Evolutionary conservation across 2,888 invertebrate genomes (phyloP), one percentile per base, ranked within the genome.

Genomic region (Pachycephus smyrnensis): DNA sequence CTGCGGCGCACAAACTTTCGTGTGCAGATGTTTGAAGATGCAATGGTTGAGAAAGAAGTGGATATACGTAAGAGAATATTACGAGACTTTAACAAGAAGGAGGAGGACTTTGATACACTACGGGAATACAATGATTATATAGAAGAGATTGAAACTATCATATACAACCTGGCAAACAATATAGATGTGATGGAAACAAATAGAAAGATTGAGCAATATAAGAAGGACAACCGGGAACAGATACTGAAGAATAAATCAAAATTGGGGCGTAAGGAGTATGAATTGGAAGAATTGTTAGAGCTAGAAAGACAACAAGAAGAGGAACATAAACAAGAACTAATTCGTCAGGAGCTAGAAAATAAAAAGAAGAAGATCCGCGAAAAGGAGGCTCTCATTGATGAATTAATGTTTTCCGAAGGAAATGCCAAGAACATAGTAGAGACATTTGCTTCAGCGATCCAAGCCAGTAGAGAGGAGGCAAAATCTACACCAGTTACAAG

Each of bases 21-120:
- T 76, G 95, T 98, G 9, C 99, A 99, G 89, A 93, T 98, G 31
- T 99, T 99, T 90, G 99, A 99, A 93, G 99, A 99, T 93, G 94
- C 99, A 0, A 94, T 94, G 92, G 97, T 99, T 0, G 99, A 99
- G 92, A 99, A 99, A 91, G 99, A 99, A 93, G 96, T 99, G 12
- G 98, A 99, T 88, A 98, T 99, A 81, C 93, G 99, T 40, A 96
- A 96, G 89, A 94, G 96, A 84, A 95, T 99, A 33, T 92, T 98
- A 15, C 94, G 95, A 84, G 98, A 99, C 91, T 99, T 96, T 89
- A 99, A 98, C 89, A 98, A 98, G 89, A 97, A 96, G 89, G 97
- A 98, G 90, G 98, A 98, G 84, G 99, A 99, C 91, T 99, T 99
- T 90, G 90, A 92, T 0, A 93, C 95, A 0, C 91, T 98, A 78